phyloP scores from a whole-genome alignment of 2,797 vertebrate species.

The Cynopterus sphinx region DNA sequence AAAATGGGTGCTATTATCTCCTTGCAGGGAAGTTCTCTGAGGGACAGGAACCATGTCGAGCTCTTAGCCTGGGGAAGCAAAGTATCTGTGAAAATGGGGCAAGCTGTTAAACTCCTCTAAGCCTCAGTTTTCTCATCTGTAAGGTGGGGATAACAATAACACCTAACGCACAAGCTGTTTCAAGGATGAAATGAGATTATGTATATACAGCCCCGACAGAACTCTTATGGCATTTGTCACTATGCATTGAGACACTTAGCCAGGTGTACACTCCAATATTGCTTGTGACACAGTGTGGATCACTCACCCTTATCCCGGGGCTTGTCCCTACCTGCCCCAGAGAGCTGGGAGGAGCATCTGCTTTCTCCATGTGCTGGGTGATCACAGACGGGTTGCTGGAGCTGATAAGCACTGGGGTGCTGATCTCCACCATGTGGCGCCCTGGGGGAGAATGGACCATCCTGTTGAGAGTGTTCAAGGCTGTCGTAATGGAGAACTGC shows the following conservation, averaged over 20 bases:
- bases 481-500: conserved; percentile 89
- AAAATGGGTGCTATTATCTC: background rate
- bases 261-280: background rate
- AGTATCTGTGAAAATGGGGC: background rate
- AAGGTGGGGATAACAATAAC: background rate
- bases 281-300: background rate
- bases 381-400: conserved; percentile 86
- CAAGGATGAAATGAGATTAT: background rate
- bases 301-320: background rate
- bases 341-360: conserved; percentile 61
- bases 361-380: conserved; percentile 78
- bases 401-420: conserved; percentile 87
- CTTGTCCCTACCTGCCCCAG: conserved; percentile 84
- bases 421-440: conserved; percentile 81
- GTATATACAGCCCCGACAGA: background rate
- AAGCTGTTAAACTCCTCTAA: background rate
- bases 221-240: background rate
- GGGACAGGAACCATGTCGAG: background rate
- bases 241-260: background rate
- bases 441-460: conserved; percentile 86
- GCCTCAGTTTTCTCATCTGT: background rate
- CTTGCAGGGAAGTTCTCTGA: background rate
- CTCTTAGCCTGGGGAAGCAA: background rate
- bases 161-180: background rate
- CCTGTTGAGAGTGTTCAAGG: conserved; percentile 86